phyloP scores from a whole-genome alignment of 2,797 vertebrate species.

The Aselliscus stoliczkanus region DNA sequence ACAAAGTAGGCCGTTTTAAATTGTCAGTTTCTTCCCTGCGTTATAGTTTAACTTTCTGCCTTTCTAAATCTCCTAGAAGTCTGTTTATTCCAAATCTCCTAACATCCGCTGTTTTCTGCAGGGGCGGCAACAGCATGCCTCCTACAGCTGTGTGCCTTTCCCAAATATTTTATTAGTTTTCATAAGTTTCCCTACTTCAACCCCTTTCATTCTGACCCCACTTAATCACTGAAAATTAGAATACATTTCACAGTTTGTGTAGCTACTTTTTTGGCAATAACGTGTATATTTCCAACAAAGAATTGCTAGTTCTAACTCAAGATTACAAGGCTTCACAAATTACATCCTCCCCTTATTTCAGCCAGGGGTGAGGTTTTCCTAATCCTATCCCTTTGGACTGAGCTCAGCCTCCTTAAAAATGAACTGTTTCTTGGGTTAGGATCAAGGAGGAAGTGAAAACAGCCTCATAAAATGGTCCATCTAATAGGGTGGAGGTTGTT shows the following conservation, averaged over 20 bases:
- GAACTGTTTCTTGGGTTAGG: slow-evolving; percentile 21
- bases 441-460: slow-evolving; percentile 42
- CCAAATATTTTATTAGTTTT: slow-evolving; percentile 38
- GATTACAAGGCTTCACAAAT: not conserved
- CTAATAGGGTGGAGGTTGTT: not conserved
- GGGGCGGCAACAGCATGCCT: not conserved
- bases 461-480: not conserved
- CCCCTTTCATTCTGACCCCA: not conserved
- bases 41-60: not conserved
- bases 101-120: not conserved
- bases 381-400: not conserved
- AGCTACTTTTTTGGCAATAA: slow-evolving; percentile 41
- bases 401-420: not conserved
- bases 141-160: not conserved
- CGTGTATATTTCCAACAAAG: not conserved
- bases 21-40: not conserved
- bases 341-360: slow-evolving; percentile 12
- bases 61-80: not conserved
- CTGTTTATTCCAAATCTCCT: slow-evolving; percentile 30
- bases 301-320: not conserved
- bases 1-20: not conserved
- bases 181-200: not conserved
- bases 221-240: slow-evolving; percentile 26
- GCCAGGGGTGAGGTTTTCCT: not conserved
- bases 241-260: not conserved